Percentiles rank a stretch among this genome's conserved stretches.
Conservation (phyloP, 2,888 invertebrate genomes). For the Aquatica leii region DNA sequence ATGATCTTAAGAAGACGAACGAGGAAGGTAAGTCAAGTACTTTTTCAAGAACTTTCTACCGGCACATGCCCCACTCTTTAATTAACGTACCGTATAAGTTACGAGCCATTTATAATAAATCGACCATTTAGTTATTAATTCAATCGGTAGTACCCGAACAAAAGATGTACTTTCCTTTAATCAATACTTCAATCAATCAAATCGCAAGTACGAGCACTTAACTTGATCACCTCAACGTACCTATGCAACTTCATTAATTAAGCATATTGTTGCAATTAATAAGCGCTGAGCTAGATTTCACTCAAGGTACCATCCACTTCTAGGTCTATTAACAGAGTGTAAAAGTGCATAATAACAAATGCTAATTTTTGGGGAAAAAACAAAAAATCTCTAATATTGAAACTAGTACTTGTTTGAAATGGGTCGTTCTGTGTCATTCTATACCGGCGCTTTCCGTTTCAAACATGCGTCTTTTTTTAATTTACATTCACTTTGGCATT, state of each 20-base stretch:
- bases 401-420: neutral
- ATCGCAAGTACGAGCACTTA: too few species aligned
- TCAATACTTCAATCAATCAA: too few species aligned
- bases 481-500: too few species aligned
- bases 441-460: too few species aligned
- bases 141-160: neutral
- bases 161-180: neutral
- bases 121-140: neutral
- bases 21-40: conserved; percentile 23
- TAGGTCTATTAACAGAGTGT: conserved; percentile 8
- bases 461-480: too few species aligned
- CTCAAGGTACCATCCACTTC: neutral
- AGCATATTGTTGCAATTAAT: conserved; percentile 5
- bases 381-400: neutral
- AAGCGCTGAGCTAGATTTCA: neutral
- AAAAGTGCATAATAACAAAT: too few species aligned
- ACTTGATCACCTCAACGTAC: neutral
- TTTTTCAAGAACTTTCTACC: conserved; percentile 34
- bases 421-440: too few species aligned
- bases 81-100: conserved; percentile 19
- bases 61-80: conserved; percentile 26
- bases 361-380: neutral
- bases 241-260: neutral
- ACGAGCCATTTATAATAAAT: conserved; percentile 13
- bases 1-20: conserved; percentile 9